Percentiles rank a stretch among this genome's conserved stretches.
These are phyloP conservation scores for Chloroceryle amazona DNA, from an alignment of 2,797 vertebrate species.

Conservation along the genomic window DNA sequence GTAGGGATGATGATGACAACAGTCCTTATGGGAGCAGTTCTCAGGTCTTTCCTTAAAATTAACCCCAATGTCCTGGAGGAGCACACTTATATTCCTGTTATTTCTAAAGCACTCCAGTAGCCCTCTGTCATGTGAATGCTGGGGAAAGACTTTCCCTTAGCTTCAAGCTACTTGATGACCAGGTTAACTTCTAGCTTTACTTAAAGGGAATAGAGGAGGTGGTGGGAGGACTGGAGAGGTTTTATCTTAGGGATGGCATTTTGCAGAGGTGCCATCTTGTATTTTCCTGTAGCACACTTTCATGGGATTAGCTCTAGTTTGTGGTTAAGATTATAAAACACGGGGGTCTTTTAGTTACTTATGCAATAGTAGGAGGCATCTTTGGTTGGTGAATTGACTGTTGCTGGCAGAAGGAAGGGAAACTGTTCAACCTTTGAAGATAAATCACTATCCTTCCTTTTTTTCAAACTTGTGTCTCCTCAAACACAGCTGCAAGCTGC, in stretches of 20 bases:
- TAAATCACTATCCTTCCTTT: neutral
- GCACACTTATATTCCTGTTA: neutral
- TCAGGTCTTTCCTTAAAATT: neutral
- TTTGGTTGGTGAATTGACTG: conserved; percentile 6
- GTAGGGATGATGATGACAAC: neutral
- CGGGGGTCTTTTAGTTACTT: neutral
- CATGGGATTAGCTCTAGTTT: neutral
- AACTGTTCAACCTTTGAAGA: conserved; percentile 18
- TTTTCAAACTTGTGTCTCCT: neutral
- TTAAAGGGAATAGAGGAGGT: neutral
- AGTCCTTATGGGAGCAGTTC: neutral
- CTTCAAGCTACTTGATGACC: accelerated
- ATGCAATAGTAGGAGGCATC: neutral
- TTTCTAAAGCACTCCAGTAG: neutral
- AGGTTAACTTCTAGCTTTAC: neutral
- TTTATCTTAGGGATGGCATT: neutral
- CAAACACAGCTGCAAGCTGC: conserved; percentile 38
- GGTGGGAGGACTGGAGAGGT: neutral
- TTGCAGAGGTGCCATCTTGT: neutral
- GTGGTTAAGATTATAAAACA: neutral
- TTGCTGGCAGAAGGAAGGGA: conserved; percentile 1
- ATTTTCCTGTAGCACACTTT: neutral
- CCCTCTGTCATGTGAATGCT: neutral
- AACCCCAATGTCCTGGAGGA: neutral
- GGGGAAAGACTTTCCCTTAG: neutral